Conservation (phyloP, 1,140 invertebrate species). For the Chionoecetes opilio region DNA sequence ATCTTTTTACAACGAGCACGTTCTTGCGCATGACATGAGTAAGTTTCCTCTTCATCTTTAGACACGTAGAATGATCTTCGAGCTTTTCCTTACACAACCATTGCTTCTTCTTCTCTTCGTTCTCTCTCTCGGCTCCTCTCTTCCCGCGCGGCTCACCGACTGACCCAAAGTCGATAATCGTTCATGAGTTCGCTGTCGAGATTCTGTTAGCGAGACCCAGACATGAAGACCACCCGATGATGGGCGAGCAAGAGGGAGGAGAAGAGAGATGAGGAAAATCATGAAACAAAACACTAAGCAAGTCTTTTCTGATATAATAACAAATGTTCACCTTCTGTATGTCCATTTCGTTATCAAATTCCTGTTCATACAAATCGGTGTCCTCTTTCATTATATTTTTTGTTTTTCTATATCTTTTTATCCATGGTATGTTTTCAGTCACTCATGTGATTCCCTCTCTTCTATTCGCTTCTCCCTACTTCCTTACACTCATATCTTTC, state of each 20-base stretch:
- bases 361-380: neutral
- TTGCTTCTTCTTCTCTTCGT: neutral
- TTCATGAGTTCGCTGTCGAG: neutral
- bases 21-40: slow-evolving; percentile 6
- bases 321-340: neutral
- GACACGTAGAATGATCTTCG: neutral
- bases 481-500: neutral
- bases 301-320: neutral
- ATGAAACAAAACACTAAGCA: neutral
- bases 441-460: neutral
- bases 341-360: neutral
- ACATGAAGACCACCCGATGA: neutral
- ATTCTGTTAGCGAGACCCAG: slow-evolving; percentile 4
- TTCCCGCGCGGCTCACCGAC: neutral
- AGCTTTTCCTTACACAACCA: neutral
- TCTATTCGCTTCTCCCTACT: neutral
- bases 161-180: neutral
- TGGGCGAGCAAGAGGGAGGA: neutral
- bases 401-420: neutral
- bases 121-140: neutral
- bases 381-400: neutral
- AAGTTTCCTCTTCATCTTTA: neutral
- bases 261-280: neutral
- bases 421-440: neutral
- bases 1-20: neutral